A percentile compares a stretch with the other conserved stretches of the same genome.
These are phyloP conservation scores for Amphiprion clarkii DNA, from an alignment of 2,797 vertebrate species.

Conservation along the genomic window DNA sequence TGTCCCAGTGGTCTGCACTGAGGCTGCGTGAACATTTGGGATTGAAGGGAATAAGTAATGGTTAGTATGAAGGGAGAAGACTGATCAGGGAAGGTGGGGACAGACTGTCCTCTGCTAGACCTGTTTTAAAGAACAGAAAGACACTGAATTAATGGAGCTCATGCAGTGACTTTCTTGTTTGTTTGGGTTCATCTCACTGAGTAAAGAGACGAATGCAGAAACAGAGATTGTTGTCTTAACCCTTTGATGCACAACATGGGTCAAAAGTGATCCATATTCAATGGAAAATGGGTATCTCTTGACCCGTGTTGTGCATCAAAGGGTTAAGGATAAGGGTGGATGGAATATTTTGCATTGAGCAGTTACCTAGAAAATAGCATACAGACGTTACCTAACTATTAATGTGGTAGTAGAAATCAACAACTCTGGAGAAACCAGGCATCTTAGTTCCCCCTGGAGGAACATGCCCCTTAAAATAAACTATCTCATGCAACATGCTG, in stretches of 20 bases:
- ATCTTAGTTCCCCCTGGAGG: too few species aligned
- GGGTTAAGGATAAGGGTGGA: too few species aligned
- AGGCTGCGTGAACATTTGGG: constrained; percentile 68
- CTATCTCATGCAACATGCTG: neutral
- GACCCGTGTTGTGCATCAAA: too few species aligned
- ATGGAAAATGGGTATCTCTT: too few species aligned
- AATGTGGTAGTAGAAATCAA: too few species aligned
- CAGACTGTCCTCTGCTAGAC: constrained; percentile 29
- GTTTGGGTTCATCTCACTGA: neutral
- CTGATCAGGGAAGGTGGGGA: constrained; percentile 21
- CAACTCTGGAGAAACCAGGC: too few species aligned
- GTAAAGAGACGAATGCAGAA: neutral
- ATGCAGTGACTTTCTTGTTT: neutral
- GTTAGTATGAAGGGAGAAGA: constrained; percentile 40
- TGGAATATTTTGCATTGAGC: too few species aligned
- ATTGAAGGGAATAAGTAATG: constrained; percentile 66
- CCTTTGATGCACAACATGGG: too few species aligned
- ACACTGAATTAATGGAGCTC: neutral
- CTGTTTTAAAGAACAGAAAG: constrained; percentile 24
- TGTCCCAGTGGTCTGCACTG: constrained; percentile 71
- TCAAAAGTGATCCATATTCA: too few species aligned
- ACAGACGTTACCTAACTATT: too few species aligned
- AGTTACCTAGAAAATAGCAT: too few species aligned
- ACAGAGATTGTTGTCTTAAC: neutral
- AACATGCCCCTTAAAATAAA: neutral